phyloP scores from a whole-genome alignment of 2,888 invertebrate genomes.

The Steinernema hermaphroditum region DNA sequence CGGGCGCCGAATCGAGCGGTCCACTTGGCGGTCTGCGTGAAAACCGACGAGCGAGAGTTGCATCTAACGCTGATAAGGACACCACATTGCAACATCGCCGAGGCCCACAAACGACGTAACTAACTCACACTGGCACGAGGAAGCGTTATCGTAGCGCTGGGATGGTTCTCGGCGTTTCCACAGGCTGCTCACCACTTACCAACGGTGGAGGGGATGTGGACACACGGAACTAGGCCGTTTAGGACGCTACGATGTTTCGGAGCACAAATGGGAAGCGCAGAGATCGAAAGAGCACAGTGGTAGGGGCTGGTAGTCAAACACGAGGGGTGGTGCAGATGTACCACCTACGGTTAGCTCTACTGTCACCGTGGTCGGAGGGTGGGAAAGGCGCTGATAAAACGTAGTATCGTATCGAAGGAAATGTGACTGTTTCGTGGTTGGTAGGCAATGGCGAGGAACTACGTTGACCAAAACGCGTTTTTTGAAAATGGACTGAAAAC shows the following conservation, averaged over 20 bases:
- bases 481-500: too few relatives aligned
- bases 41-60: neutral
- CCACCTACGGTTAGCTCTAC: too few relatives aligned
- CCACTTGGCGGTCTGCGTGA: too few relatives aligned
- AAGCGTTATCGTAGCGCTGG: neutral
- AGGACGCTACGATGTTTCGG: too few relatives aligned
- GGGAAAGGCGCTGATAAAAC: slow-evolving; percentile 1
- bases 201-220: neutral
- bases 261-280: neutral
- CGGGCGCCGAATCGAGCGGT: too few relatives aligned
- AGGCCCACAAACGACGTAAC: slow-evolving; percentile 7
- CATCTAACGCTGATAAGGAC: neutral
- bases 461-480: too few relatives aligned
- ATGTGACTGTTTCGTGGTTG: too few relatives aligned
- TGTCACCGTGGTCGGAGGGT: neutral
- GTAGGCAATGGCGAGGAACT: too few relatives aligned
- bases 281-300: too few relatives aligned
- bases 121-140: neutral
- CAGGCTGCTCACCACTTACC: neutral
- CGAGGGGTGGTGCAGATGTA: too few relatives aligned
- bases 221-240: neutral
- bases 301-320: too few relatives aligned
- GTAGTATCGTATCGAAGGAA: neutral
- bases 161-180: neutral
- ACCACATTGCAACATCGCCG: slow-evolving; percentile 9